Base-by-base conservation (phyloP, 2,797 vertebrate genomes). In the Leptatherina wallacei region DNA sequence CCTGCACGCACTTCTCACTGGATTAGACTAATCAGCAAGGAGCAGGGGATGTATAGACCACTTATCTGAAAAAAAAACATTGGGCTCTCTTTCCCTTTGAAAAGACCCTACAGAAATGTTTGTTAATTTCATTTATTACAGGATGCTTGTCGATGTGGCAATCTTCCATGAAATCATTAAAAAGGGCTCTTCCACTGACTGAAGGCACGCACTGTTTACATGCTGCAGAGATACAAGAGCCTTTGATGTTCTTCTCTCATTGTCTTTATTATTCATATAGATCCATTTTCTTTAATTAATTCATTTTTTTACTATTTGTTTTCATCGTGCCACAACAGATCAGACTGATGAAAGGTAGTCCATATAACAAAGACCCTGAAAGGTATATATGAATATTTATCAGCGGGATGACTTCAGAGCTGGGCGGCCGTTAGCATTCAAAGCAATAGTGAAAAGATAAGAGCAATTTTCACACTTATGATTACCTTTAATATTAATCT, bases 61-160 rank as follows among this genome's bases (percentile, higher is more conserved):
- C 92, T 94, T 95, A 95, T 95, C 95, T 91, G 89, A 91, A 89
- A 83, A 89, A 93, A 94, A 93, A 94, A 94, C 94, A 92, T 91
- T 91, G 91, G 91, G 87, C 92, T 94, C 92, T 91, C 89, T 93
- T 93, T 94, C 91, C 91, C 91, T 94, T 92, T 94, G 91, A 95
- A 95, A 91, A 94, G 92, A 95, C 93, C 95, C 94, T 95, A 94
- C 92, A 95, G 95, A 95, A 95, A 95, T 94, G 90, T 95, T 94
- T 94, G 94, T 93, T 95, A 94, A 94, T 94, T 94, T 94, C 93
- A 95, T 95, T 95, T 95, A 95, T 95, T 95, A 93, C 93, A 92
- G 93, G 90, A 90, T 91, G 85, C 94, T 95, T 95, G 94, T 95
- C 94, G 69, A 84, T 32, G 90, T 95, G 94, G 94, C 94, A 95